A percentile compares a stretch with the other conserved stretches of the same genome.
phyloP scores from a whole-genome alignment of 1,140 invertebrate species.

The Leptonema lineaticorne region DNA sequence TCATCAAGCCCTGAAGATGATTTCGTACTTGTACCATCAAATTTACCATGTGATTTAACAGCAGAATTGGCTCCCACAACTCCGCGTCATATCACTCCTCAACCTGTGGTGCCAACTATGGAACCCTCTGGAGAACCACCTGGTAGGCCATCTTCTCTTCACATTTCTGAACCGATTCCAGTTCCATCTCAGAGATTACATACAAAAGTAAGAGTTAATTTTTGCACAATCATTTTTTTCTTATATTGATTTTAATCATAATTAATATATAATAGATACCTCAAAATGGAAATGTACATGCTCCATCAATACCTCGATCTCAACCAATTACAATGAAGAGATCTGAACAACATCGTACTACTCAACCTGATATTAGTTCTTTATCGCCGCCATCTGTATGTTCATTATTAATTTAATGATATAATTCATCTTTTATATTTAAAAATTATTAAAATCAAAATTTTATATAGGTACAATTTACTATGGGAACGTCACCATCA shows the following conservation, averaged over 20 bases:
- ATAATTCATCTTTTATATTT: slow-evolving; percentile 3
- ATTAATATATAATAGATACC: slow-evolving; percentile 42
- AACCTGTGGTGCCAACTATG: slow-evolving; percentile 12
- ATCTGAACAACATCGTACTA: slow-evolving; percentile 63
- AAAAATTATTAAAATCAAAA: slow-evolving; percentile 26
- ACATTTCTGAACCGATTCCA: slow-evolving; percentile 75
- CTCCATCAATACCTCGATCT: slow-evolving; percentile 69
- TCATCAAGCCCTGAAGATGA: slow-evolving; percentile 75
- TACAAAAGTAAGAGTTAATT: slow-evolving; percentile 16
- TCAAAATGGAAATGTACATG: slow-evolving; percentile 44
- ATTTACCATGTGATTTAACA: slow-evolving; percentile 60
- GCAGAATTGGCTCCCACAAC: slow-evolving; percentile 52
- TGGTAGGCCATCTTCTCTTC: slow-evolving; percentile 64
- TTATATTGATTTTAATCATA: slow-evolving; percentile 1
- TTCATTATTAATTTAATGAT: slow-evolving; percentile 29
- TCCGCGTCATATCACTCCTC: slow-evolving; percentile 42
- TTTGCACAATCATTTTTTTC: neutral
- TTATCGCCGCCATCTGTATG: slow-evolving; percentile 84
- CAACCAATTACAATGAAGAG: slow-evolving; percentile 81
- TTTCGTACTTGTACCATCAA: slow-evolving; percentile 82
- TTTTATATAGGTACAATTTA: slow-evolving; percentile 72
- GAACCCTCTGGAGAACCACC: slow-evolving; percentile 51
- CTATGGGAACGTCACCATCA: slow-evolving; percentile 84
- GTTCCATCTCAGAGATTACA: slow-evolving; percentile 68
- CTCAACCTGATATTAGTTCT: slow-evolving; percentile 76